These are phyloP conservation scores for Lycia hirtaria DNA, from an alignment of 2,888 invertebrate species.

Conservation along the genomic window DNA sequence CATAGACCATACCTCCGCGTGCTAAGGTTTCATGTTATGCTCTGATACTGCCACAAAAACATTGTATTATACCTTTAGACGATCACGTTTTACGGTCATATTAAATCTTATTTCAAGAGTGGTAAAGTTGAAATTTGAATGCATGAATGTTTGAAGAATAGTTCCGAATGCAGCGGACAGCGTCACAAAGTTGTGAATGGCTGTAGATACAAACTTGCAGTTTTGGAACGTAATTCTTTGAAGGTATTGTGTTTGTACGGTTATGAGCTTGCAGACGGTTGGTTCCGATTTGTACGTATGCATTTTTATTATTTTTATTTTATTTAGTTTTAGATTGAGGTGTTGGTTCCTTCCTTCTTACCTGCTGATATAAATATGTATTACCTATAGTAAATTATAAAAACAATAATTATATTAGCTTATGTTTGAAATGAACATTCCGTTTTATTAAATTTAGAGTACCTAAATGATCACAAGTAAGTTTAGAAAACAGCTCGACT, in stretches of 20 bases:
- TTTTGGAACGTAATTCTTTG: constrained; percentile 58
- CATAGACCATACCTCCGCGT: constrained; percentile 41
- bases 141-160: constrained; percentile 31
- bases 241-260: constrained; percentile 53
- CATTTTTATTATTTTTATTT: constrained; percentile 17
- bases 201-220: constrained; percentile 65
- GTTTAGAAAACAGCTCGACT: too few relatives aligned
- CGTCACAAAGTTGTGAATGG: constrained; percentile 62
- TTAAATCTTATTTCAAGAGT: constrained; percentile 12
- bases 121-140: constrained; percentile 44
- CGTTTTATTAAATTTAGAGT: too few relatives aligned
- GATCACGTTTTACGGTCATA: constrained; percentile 20
- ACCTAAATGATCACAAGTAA: too few relatives aligned
- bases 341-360: not conserved
- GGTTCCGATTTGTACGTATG: constrained; percentile 32
- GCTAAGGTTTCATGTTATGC: constrained; percentile 46
- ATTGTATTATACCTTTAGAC: constrained; percentile 42
- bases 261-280: constrained; percentile 48
- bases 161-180: constrained; percentile 54
- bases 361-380: too few relatives aligned
- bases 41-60: constrained; percentile 43
- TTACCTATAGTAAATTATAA: too few relatives aligned
- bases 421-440: too few relatives aligned
- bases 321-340: not conserved
- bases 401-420: too few relatives aligned